Percentiles rank a stretch among this genome's conserved stretches.
Conservation (phyloP, 2,888 invertebrate species). For the Epinotia nisella region DNA sequence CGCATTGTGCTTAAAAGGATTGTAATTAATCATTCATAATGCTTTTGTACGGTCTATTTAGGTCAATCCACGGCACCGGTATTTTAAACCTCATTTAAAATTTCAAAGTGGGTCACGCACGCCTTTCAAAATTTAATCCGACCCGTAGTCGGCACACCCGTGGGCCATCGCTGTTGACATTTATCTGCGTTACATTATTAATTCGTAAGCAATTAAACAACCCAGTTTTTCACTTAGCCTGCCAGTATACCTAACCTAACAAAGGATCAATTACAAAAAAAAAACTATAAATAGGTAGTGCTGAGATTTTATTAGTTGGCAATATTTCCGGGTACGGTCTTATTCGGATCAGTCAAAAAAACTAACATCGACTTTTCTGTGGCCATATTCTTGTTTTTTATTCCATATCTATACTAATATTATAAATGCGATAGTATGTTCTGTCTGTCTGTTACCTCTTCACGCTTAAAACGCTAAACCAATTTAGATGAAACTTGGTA, state of each 20-base stretch:
- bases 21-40: slow-evolving; percentile 18
- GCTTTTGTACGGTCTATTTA: slow-evolving; percentile 4
- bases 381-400: no score
- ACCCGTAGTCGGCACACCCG: background rate
- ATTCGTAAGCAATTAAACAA: no score
- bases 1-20: background rate
- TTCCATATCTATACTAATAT: no score
- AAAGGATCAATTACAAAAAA: background rate
- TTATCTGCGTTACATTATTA: background rate
- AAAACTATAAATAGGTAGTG: background rate
- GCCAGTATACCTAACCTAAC: background rate
- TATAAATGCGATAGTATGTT: no score
- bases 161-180: slow-evolving; percentile 7
- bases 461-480: no score
- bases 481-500: no score
- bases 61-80: slow-evolving; percentile 3
- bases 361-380: no score
- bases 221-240: no score
- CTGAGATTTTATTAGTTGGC: background rate
- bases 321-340: background rate
- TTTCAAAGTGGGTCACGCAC: background rate
- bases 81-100: slow-evolving; percentile 12
- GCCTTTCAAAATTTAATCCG: slow-evolving; percentile 7
- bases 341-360: no score
- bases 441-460: no score